phyloP scores from a whole-genome alignment of 2,797 vertebrate species.

The Melanotaenia maccullochi region DNA sequence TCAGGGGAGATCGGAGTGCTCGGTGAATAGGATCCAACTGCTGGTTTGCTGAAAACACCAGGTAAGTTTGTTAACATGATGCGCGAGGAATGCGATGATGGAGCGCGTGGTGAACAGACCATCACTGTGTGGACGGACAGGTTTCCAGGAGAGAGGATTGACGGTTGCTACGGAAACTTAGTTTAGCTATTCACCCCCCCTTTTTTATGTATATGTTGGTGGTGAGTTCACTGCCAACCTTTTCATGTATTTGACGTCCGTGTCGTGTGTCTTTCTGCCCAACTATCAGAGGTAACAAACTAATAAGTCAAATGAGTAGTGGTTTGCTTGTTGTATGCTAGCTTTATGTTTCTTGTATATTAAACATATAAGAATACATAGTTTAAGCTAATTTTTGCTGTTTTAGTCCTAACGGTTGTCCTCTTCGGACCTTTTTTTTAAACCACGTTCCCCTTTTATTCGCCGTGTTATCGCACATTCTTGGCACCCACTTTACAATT shows the following conservation, averaged over 20 bases:
- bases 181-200: not conserved
- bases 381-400: not conserved
- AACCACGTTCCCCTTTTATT: not conserved
- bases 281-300: not conserved
- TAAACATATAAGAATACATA: not conserved
- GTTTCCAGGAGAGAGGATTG: constrained; percentile 16
- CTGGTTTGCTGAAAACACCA: constrained; percentile 58
- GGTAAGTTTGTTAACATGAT: constrained; percentile 54
- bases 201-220: not conserved
- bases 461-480: not conserved
- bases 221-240: not conserved
- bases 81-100: constrained; percentile 8
- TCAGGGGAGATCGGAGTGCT: constrained; percentile 40
- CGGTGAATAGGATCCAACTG: constrained; percentile 46
- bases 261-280: no score
- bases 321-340: not conserved
- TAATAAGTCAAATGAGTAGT: not conserved
- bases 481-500: not conserved
- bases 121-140: constrained; percentile 10
- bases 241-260: not conserved
- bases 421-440: not conserved
- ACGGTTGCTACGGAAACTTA: constrained; percentile 43
- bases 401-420: not conserved
- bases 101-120: constrained; percentile 10
- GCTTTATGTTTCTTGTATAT: not conserved